Evolutionary conservation across 2,113 vertebrate genomes (phyloP).

Genomic region (Mus musculus): GRCm39 chr4:133632001-133632500

Average conservation of each 20-base stretch:
- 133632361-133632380: background rate
- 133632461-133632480: background rate
- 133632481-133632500: background rate
- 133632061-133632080: constrained; percentile 19
- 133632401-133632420: background rate
- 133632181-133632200: background rate
- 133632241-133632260: no score
- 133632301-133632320: background rate
- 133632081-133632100: background rate
- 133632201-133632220: no score
- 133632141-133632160: background rate
- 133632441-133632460: background rate
- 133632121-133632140: background rate
- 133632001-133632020: constrained; percentile 14
- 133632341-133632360: background rate
- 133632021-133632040: constrained; percentile 45
- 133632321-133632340: background rate
- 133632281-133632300: background rate
- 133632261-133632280: no score
- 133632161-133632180: background rate
- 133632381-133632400: background rate
- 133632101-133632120: background rate
- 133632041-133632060: constrained; percentile 42
- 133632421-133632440: background rate
- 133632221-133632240: background rate